A percentile compares a stretch with the other conserved stretches of the same genome.
phyloP scores from a whole-genome alignment of 2,888 invertebrate genomes.

The Liodrosophila aerea region DNA sequence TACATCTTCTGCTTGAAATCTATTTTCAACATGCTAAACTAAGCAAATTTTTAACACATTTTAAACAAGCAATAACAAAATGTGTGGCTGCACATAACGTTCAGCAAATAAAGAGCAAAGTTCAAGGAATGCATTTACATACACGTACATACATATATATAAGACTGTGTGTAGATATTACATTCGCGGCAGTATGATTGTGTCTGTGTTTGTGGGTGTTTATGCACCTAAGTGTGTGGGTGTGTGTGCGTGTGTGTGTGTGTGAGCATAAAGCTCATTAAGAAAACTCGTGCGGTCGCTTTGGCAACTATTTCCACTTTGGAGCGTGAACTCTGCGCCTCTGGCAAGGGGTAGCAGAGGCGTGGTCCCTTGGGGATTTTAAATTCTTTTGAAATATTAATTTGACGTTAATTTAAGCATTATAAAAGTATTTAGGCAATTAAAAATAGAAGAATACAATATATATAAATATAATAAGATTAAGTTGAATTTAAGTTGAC shows the following conservation, averaged over 20 bases:
- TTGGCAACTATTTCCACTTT: conserved; percentile 58
- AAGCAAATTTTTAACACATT: conserved; percentile 55
- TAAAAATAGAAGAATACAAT: no score
- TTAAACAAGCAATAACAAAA: conserved; percentile 42
- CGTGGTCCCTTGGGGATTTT: neutral
- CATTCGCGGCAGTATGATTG: no score
- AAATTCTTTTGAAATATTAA: no score
- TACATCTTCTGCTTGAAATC: conserved; percentile 36
- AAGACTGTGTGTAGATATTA: no score
- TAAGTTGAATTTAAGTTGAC: no score
- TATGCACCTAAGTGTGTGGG: no score
- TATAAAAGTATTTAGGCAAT: no score
- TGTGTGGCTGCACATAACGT: conserved; percentile 39
- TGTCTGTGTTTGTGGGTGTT: neutral
- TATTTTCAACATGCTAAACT: conserved; percentile 51
- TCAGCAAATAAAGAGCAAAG: conserved; percentile 47
- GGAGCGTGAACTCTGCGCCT: conserved; percentile 12
- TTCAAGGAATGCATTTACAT: conserved; percentile 11
- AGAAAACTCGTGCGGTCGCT: conserved; percentile 63
- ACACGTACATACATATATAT: conserved; percentile 5
- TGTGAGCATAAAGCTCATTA: conserved; percentile 61
- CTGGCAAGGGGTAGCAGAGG: conserved; percentile 20
- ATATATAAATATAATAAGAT: no score
- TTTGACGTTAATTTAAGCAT: no score
- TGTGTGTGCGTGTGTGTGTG: conserved; percentile 15